Base-by-base conservation (phyloP, 64 coral and sea anemone species). In the Montipora efflorescens region DNA sequence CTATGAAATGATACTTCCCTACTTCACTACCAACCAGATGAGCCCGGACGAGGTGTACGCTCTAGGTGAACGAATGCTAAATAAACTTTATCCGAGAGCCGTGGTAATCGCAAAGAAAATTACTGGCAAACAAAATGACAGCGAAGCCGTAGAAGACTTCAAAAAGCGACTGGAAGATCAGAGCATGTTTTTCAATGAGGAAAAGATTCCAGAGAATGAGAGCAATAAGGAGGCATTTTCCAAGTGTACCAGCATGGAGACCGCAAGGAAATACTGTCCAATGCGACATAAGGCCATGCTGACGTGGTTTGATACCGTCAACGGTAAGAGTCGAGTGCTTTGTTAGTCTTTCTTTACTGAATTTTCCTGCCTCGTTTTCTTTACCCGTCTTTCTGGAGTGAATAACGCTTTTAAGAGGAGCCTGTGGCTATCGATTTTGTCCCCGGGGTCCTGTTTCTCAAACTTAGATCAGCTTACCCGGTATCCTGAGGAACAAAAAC, bases 1-100 rank as follows among this genome's bases (percentile, higher is more conserved):
- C 5, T 99, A 99, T 36, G 28, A 36, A 36, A 36, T 36, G 28
- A 36, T 96, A 43, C 55, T 99, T 19, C 95, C 95, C 2, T 99
- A 99, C 90, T 99, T 96, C 62, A 99, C 98, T 0, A 99, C 98
- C 2, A 96, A 90, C 9, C 66, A 94, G 52, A 94, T 99, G 92
- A 96, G 43, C 1, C 95, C 98, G 0, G 85, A 96, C 10, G 20
- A 99, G 4, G 91, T 99, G 3, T 77, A 94, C 68, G 7, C 87
- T 1, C 86, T 99, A 21, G 98, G 98, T 9, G 59, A 90, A n/a
- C 62, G 43, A n/a, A 96, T 96, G 95, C 72, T 92, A 16, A 47
- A 90, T 25, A 79, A 92, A 81, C 95, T 99, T 79, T 99, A 99
- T 59, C 83, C 90, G 22, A 66, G 96, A 95, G 95, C 95, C 1